Evolutionary conservation across 2,113 vertebrate genomes (phyloP).

Genomic region (Oreochromis niloticus): DNA sequence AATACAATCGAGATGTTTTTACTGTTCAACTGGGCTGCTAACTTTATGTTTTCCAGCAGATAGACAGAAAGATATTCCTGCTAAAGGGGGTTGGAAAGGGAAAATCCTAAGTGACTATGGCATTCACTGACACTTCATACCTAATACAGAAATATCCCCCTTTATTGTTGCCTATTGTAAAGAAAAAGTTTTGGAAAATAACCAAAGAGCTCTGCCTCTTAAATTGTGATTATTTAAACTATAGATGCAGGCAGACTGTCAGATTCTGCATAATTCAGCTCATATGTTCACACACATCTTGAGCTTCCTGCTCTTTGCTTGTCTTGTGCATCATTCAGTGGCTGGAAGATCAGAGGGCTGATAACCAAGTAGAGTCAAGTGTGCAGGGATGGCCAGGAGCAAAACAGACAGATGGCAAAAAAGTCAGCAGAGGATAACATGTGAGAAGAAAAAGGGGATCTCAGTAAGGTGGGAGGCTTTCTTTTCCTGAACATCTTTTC

Average conservation of each 20-base stretch:
- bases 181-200: background rate
- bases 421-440: background rate
- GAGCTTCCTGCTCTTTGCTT: background rate
- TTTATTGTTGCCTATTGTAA: background rate
- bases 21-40: background rate
- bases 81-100: background rate
- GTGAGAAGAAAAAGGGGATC: background rate
- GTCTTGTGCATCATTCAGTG: background rate
- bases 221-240: conserved; percentile 1
- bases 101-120: background rate
- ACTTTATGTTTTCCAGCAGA: background rate
- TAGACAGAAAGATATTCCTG: background rate
- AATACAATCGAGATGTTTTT: background rate
- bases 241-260: background rate
- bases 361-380: background rate
- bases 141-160: background rate
- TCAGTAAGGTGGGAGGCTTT: background rate
- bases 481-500: background rate
- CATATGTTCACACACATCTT: background rate
- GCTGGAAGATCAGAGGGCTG: background rate
- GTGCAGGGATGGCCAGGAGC: background rate
- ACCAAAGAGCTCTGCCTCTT: background rate
- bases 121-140: background rate
- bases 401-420: conserved; percentile 4
- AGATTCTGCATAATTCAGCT: background rate